Conservation (phyloP, 2,113 vertebrate genomes). For the Catagonus wagneri region DNA sequence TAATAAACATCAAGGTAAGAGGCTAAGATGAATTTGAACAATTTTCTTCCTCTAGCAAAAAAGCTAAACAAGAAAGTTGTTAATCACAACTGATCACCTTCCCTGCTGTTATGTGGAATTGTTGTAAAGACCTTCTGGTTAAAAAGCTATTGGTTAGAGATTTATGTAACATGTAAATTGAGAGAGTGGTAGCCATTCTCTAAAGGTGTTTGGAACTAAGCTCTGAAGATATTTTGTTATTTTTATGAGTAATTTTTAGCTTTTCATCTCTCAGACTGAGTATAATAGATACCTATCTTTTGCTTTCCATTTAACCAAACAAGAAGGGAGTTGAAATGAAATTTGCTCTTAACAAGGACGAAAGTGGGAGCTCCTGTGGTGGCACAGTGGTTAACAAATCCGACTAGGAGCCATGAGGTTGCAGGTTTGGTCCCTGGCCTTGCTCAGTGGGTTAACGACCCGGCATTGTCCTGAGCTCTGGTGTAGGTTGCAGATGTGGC, state of each 20-base stretch:
- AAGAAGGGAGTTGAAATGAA: slow-evolving; percentile 26
- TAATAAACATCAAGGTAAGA: slow-evolving; percentile 71
- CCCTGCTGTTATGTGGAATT: slow-evolving; percentile 60
- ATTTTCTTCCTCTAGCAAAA: slow-evolving; percentile 66
- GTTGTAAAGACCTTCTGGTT: slow-evolving; percentile 71
- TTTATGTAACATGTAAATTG: slow-evolving; percentile 70
- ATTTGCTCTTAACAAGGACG: background rate
- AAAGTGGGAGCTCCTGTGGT: too few relatives aligned
- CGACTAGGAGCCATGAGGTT: too few relatives aligned
- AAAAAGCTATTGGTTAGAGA: slow-evolving; percentile 64
- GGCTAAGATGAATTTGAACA: slow-evolving; percentile 67
- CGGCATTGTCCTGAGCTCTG: too few relatives aligned
- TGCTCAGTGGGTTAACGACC: too few relatives aligned
- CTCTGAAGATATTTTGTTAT: slow-evolving; percentile 10
- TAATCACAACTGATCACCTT: slow-evolving; percentile 72
- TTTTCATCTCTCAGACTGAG: slow-evolving; percentile 12
- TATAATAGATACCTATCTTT: slow-evolving; percentile 7
- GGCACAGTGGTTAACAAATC: too few relatives aligned
- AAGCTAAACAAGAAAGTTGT: slow-evolving; percentile 69
- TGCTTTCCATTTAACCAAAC: background rate
- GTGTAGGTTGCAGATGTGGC: too few relatives aligned
- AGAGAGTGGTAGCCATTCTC: background rate
- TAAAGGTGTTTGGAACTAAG: background rate
- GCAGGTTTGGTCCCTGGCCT: too few relatives aligned
- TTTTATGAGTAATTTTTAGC: slow-evolving; percentile 43